Evolutionary conservation across 2,888 invertebrate genomes (phyloP).

Genomic region (Cephus sareptanus): DNA sequence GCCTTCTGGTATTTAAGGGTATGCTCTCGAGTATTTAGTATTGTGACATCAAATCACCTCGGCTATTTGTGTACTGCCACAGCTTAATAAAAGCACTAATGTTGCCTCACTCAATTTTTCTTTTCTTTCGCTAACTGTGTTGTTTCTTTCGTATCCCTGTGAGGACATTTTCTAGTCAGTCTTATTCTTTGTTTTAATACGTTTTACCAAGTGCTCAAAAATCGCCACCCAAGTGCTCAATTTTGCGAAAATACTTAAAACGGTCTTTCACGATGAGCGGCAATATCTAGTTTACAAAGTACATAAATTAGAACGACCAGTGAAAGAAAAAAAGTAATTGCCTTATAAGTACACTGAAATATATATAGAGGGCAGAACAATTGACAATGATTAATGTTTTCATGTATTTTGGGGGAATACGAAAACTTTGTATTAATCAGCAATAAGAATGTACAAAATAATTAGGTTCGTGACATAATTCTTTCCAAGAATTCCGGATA

Average conservation of each 20-base stretch:
- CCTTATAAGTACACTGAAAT: background rate
- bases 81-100: conserved; percentile 45
- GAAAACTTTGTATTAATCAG: background rate
- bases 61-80: conserved; percentile 42
- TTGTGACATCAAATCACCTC: conserved; percentile 5
- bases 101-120: conserved; percentile 16
- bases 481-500: no score
- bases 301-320: background rate
- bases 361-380: background rate
- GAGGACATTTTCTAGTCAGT: conserved; percentile 6
- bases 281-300: background rate
- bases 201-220: background rate
- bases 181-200: background rate
- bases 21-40: background rate
- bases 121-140: conserved; percentile 17
- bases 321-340: background rate
- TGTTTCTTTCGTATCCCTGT: conserved; percentile 13
- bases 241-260: background rate
- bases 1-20: background rate
- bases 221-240: background rate
- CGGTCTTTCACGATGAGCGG: background rate
- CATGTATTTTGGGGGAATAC: no score
- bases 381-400: background rate
- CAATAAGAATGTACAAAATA: background rate
- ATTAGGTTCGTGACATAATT: background rate